These are phyloP conservation scores for Silurus lanzhouensis DNA, from an alignment of 2,797 vertebrate genomes.

Conservation along the genomic window DNA sequence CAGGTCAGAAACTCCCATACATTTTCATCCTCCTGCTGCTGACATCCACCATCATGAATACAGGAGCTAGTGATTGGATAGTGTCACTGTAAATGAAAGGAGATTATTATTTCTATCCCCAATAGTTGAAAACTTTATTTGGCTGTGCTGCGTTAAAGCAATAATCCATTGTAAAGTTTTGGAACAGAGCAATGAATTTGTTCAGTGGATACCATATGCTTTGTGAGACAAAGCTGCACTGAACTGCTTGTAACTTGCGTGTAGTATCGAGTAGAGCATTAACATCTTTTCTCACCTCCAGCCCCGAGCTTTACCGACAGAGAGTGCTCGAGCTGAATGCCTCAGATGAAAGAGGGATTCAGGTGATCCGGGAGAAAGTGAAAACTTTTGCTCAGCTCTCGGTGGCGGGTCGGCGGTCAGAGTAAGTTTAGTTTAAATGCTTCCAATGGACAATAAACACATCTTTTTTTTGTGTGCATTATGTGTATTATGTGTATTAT, in stretches of 20 bases:
- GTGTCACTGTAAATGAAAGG: not conserved
- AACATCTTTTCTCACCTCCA: constrained; percentile 57
- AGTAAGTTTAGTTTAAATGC: constrained; percentile 77
- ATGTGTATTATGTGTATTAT: not conserved
- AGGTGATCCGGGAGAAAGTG: constrained; percentile 93
- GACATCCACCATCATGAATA: not conserved
- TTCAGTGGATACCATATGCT: not conserved
- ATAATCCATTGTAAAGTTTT: not conserved
- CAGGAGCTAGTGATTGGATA: not conserved
- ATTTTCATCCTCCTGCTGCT: not conserved
- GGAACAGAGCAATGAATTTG: not conserved
- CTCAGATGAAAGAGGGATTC: constrained; percentile 96
- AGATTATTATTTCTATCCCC: not conserved
- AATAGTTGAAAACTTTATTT: not conserved
- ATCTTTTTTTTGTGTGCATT: not conserved
- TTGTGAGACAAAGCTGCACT: not conserved
- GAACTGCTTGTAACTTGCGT: not conserved
- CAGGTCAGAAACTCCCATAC: not conserved
- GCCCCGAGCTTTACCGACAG: constrained; percentile 86
- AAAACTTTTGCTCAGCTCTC: constrained; percentile 95
- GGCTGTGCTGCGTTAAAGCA: not conserved
- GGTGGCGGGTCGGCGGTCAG: constrained; percentile 84
- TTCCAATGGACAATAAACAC: too few relatives aligned
- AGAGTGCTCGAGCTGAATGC: constrained; percentile 96
- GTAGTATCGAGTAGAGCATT: not conserved